Conservation (phyloP, 2,113 vertebrate genomes). For the Oryzias javanicus region DNA sequence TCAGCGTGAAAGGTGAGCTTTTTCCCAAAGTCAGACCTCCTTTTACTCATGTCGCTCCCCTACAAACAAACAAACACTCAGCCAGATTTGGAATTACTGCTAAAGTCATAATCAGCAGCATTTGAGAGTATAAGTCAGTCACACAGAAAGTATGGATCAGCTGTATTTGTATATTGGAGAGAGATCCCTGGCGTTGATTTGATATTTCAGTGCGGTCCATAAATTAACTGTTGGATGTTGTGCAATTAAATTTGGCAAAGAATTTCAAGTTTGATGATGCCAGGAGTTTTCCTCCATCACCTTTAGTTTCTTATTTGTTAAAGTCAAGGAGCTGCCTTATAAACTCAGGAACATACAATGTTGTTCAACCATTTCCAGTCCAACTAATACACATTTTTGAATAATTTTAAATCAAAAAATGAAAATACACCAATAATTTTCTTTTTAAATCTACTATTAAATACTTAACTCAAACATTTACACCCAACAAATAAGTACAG, state of each 20-base stretch:
- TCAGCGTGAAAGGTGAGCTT: conserved; percentile 90
- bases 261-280: neutral
- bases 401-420: too few species aligned
- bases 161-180: neutral
- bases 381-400: too few species aligned
- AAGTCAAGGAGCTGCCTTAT: neutral
- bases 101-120: too few species aligned
- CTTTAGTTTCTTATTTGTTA: neutral
- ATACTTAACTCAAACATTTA: too few species aligned
- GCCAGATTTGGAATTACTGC: neutral
- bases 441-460: too few species aligned
- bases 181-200: too few species aligned
- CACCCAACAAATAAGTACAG: too few species aligned
- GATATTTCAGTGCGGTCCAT: too few species aligned
- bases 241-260: neutral
- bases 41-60: conserved; percentile 18
- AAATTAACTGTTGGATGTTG: neutral
- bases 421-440: too few species aligned
- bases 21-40: conserved; percentile 7
- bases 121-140: neutral
- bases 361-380: too few species aligned
- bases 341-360: too few species aligned
- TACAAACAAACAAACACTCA: conserved; percentile 1
- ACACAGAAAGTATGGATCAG: neutral
- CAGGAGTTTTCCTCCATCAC: neutral